A percentile compares a stretch with the other conserved stretches of the same genome.
phyloP scores from a whole-genome alignment of 2,797 vertebrate genomes.

The Sebastes vulpes region DNA sequence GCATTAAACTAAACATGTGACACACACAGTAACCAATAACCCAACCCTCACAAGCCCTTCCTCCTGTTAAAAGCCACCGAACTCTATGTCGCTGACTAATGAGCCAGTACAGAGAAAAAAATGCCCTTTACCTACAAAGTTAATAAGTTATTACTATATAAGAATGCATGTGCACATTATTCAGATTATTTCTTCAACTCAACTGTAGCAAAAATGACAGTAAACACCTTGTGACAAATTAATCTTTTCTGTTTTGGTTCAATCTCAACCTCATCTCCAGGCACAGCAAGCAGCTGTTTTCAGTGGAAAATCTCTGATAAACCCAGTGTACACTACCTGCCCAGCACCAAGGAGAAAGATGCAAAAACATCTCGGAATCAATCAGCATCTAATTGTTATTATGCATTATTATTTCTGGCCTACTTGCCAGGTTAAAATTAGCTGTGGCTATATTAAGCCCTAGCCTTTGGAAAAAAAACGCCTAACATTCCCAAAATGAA shows the following conservation, averaged over 20 bases:
- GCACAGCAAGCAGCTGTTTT: too few relatives aligned
- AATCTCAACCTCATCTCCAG: too few relatives aligned
- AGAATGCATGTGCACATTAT: slow-evolving; percentile 61
- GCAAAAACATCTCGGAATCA: too few relatives aligned
- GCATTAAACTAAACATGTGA: slow-evolving; percentile 51
- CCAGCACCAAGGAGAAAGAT: too few relatives aligned
- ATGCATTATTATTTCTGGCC: too few relatives aligned
- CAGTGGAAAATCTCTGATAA: too few relatives aligned
- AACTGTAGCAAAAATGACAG: slow-evolving; percentile 45
- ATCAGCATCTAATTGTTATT: too few relatives aligned
- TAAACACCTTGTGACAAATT: slow-evolving; percentile 59
- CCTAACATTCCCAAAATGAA: too few relatives aligned
- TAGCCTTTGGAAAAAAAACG: too few relatives aligned
- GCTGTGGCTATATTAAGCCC: too few relatives aligned
- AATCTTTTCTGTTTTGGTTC: neutral
- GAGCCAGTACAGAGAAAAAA: slow-evolving; percentile 67
- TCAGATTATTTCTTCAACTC: slow-evolving; percentile 25
- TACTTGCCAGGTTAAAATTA: too few relatives aligned
- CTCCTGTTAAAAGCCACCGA: neutral
- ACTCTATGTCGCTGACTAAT: slow-evolving; percentile 72
- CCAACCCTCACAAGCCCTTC: slow-evolving; percentile 36
- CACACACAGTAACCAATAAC: slow-evolving; percentile 5
- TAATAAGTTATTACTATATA: slow-evolving; percentile 82
- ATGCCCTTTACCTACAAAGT: slow-evolving; percentile 79
- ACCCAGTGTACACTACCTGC: too few relatives aligned